These are phyloP conservation scores for Sympetrum striolatum DNA, from an alignment of 2,888 invertebrate genomes.

Conservation along the genomic window DNA sequence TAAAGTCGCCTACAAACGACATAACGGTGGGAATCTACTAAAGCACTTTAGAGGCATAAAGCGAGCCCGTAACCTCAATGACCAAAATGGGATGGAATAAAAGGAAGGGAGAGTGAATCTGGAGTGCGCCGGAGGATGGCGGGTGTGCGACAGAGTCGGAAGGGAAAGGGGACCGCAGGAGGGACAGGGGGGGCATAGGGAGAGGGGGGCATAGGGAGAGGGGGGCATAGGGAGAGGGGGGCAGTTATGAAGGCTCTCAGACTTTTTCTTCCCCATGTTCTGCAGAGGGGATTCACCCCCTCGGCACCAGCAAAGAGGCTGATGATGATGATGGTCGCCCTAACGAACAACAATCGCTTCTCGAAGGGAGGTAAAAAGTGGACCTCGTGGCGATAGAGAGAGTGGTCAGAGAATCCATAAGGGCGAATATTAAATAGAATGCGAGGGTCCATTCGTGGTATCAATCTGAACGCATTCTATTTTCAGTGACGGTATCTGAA, in stretches of 20 bases:
- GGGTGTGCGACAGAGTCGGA: neutral
- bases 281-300: neutral
- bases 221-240: no score
- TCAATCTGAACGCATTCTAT: no score
- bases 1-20: slow-evolving; percentile 23
- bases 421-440: no score
- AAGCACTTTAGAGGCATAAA: neutral
- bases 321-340: neutral
- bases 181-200: neutral
- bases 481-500: no score
- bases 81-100: neutral
- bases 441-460: no score
- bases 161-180: neutral
- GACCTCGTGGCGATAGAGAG: neutral
- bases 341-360: slow-evolving; percentile 11
- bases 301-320: neutral
- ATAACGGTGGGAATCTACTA: neutral
- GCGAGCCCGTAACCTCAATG: neutral
- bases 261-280: neutral
- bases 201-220: neutral
- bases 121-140: neutral
- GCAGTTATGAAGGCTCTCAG: neutral
- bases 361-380: neutral
- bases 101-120: neutral
- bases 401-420: no score